These are phyloP conservation scores for Lemur catta DNA, from an alignment of 2,797 vertebrate species.

Conservation along the genomic window DNA sequence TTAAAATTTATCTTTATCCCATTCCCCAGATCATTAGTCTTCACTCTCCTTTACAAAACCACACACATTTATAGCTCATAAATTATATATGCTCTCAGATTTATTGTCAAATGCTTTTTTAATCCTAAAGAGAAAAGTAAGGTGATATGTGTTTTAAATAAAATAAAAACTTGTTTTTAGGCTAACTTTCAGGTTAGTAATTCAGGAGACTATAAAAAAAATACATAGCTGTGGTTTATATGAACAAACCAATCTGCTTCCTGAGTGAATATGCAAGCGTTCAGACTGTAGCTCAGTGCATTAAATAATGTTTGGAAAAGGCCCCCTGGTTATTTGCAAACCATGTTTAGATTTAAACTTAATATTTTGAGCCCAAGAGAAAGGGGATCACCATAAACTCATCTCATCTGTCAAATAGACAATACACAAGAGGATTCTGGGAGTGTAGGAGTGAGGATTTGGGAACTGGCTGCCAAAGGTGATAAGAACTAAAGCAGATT, in stretches of 20 bases:
- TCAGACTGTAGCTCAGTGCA: constrained; percentile 28
- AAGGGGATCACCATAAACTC: constrained; percentile 58
- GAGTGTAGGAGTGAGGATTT: not conserved
- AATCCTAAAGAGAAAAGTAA: constrained; percentile 58
- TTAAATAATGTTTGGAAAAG: constrained; percentile 70
- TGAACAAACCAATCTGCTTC: constrained; percentile 66
- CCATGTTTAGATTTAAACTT: constrained; percentile 74
- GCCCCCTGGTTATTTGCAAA: constrained; percentile 61
- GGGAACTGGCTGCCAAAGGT: constrained; percentile 56
- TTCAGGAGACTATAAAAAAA: constrained; percentile 63
- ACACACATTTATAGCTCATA: constrained; percentile 38
- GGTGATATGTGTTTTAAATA: constrained; percentile 64
- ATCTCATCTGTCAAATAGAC: constrained; percentile 59
- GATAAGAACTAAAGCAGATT: constrained; percentile 64
- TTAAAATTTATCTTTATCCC: constrained; percentile 34
- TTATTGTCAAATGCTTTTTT: constrained; percentile 62
- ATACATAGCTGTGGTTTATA: constrained; percentile 52
- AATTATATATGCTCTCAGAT: constrained; percentile 42
- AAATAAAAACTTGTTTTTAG: constrained; percentile 73
- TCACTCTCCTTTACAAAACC: constrained; percentile 43
- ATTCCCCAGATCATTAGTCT: not conserved
- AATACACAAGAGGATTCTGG: constrained; percentile 61
- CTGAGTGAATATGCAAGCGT: constrained; percentile 51
- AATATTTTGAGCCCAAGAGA: constrained; percentile 71
- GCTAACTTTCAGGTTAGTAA: constrained; percentile 63